Evolutionary conservation across 2,113 vertebrate species (phyloP), one percentile per base, ranked within the genome.

Genomic region (Caloenas nicobarica): DNA sequence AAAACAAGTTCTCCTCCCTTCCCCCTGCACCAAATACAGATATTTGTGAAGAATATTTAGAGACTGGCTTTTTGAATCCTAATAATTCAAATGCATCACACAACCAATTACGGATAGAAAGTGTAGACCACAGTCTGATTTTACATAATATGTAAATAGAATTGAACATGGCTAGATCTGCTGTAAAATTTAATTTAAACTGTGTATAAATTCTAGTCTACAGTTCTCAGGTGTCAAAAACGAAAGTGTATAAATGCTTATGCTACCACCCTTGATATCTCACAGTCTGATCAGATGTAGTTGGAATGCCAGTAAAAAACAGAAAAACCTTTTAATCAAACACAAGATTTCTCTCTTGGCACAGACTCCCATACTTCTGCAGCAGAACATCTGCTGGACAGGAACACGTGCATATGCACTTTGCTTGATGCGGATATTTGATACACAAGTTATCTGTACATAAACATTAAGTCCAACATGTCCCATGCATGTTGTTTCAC

Each of bases 91-190:
- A 73, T 25, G 8, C 34, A 38, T 64, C 70, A 60, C 68, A 77
- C 58, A 77, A 60, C 24, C 68, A 86, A 83, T 90, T 62, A 90
- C 54, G 91, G 70, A 66, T 79, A 36, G 26, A 51, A 88, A 95
- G 34, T 24, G 61, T 17, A 89, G 29, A 34, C 84, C 58, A 60
- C 10, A 66, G 18, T 16, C 9, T 79, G 65, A 71, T 54, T 10
- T 40, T 76, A 19, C 34, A 44, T 60, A 81, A 58, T 26, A 66
- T 5, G 11, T 22, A 68, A 95, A 60, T 46, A 93, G 14, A 95
- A 65, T 24, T 36, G 38, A 12, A 54, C 14, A 6, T 8, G 19
- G 31, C 57, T n/a, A 86, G 48, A 60, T n/a, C 68, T 77, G 34
- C 38, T 91, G 8, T 21, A 38, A 94, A 76, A 38, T 38, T 81